Evolutionary conservation across 2,797 vertebrate species (phyloP).

Genomic region (Dermochelys coriacea): DNA sequence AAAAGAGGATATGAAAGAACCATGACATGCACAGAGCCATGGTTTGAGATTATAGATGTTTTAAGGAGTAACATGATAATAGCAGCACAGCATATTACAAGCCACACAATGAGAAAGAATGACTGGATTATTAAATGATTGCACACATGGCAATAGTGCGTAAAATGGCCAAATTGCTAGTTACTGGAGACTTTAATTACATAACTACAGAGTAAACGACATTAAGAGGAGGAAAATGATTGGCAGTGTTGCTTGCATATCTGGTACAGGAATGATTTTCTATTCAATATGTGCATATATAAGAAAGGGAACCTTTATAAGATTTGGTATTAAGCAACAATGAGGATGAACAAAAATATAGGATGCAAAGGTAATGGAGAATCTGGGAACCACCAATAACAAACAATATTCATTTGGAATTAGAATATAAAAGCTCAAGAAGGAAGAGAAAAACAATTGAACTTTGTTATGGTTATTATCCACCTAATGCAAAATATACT

Average conservation of each 20-base stretch:
- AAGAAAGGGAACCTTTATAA: neutral
- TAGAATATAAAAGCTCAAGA: conserved; percentile 7
- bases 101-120: neutral
- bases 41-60: rapidly evolving
- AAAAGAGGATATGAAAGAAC: neutral
- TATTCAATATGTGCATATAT: neutral
- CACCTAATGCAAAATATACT: neutral
- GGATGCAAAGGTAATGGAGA: conserved; percentile 33
- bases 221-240: neutral
- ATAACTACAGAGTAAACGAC: conserved; percentile 9
- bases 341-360: conserved; percentile 59
- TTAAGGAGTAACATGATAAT: neutral
- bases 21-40: rapidly evolving
- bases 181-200: conserved; percentile 54
- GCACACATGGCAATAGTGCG: rapidly evolving
- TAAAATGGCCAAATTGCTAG: conserved; percentile 44
- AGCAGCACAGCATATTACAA: neutral
- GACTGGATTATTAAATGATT: conserved; percentile 3
- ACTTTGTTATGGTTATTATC: neutral
- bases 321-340: neutral
- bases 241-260: conserved; percentile 3
- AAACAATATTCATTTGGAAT: conserved; percentile 19
- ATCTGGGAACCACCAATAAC: conserved; percentile 51
- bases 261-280: conserved; percentile 24
- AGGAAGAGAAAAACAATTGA: neutral